Evolutionary conservation across 2,797 vertebrate species (phyloP).

Genomic region (Catamblyrhynchus diadema): DNA sequence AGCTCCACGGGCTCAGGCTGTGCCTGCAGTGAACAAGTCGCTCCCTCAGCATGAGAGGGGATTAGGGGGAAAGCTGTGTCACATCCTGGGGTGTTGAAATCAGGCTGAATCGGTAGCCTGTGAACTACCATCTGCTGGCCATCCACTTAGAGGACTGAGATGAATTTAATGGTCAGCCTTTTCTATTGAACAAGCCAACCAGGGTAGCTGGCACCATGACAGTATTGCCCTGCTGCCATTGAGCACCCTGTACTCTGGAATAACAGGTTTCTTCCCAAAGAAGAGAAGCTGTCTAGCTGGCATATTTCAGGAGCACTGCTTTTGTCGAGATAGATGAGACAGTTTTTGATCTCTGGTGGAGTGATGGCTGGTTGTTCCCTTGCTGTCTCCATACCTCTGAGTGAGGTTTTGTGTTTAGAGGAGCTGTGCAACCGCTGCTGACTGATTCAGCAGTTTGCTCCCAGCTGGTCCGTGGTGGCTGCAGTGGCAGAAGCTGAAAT

Average conservation of each 20-base stretch:
- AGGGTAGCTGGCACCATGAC: background rate
- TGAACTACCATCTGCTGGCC: background rate
- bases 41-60: background rate
- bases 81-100: background rate
- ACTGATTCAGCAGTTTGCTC: constrained; percentile 24
- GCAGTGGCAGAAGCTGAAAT: background rate
- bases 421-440: background rate
- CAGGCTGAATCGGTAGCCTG: background rate
- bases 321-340: background rate
- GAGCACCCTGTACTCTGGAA: background rate
- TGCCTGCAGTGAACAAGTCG: background rate
- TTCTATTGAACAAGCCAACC: background rate
- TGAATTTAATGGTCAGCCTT: background rate
- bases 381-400: background rate
- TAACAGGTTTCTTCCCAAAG: background rate
- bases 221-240: background rate
- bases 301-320: background rate
- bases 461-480: background rate
- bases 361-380: background rate
- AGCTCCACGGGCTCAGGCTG: background rate
- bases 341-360: background rate
- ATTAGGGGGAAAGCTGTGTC: background rate
- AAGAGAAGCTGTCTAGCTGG: background rate
- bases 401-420: background rate
- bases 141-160: background rate